A percentile compares a stretch with the other conserved stretches of the same genome.
Conservation (phyloP, 2,113 vertebrate species). For the Microcebus jonahi region DNA sequence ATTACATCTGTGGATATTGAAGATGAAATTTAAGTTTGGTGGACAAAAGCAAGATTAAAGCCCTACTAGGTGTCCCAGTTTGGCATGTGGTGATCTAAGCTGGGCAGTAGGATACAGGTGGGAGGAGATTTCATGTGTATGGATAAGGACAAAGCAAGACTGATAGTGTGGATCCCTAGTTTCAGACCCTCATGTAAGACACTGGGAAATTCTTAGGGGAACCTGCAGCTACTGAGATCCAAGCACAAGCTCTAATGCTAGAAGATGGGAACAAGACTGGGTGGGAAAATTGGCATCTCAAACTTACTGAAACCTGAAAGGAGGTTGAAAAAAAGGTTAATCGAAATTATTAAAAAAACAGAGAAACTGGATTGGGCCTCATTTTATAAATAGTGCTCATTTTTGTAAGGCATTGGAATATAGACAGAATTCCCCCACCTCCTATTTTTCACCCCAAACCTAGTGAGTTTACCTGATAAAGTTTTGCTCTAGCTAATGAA, state of each 20-base stretch:
- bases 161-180: neutral
- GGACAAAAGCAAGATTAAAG: neutral
- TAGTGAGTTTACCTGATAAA: no score
- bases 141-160: neutral
- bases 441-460: no score
- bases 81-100: neutral
- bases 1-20: neutral
- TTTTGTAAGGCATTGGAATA: neutral
- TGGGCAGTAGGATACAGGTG: neutral
- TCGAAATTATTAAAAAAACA: neutral
- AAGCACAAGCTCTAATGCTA: neutral
- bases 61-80: neutral
- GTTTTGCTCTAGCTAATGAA: no score
- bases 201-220: neutral
- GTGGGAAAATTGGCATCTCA: neutral
- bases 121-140: neutral
- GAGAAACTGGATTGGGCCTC: neutral
- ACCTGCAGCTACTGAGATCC: neutral
- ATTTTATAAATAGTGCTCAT: neutral
- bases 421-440: neutral
- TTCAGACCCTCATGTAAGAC: neutral
- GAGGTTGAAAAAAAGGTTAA: neutral
- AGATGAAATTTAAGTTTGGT: neutral
- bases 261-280: neutral
- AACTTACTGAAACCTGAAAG: neutral